Evolutionary conservation across 2,888 invertebrate genomes (phyloP), one percentile per base, ranked within the genome.

Genomic region (Drosophila flavopinicola): DNA sequence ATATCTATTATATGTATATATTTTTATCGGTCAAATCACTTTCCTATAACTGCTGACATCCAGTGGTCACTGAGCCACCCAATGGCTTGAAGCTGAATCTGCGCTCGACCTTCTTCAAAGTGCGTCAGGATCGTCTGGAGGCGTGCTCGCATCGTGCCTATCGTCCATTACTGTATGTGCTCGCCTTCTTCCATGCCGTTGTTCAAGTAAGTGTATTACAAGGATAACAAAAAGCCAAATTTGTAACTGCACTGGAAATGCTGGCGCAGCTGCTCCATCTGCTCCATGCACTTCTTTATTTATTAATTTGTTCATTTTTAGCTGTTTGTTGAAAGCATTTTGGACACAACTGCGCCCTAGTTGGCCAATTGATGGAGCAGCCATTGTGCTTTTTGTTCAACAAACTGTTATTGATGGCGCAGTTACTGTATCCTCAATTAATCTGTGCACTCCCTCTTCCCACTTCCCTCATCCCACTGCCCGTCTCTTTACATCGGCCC

Each of bases 131-230:
- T 66, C 93, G 94, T 0, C 92, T 98, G 32, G 94, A 95, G 4
- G 93, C 93, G 9, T 97, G 97, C 88, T 85, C 92, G 0, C 97
- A 98, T 90, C 92, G 93, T 0, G 93, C 94, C n/a, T 98, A 95
- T 92, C 95, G 95, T 79, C 93, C 96, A 27, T 92, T 98, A 0
- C 93, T 97, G 32, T 98, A 96, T 89, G 97, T 97, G 1, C 92
- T 98, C 35, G 96, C 97, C 0, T 98, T 98, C 92, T 98, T 98
- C 92, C 98, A 98, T 90, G 98, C 97, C 6, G 97, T 98, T 0
- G 95, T 98, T 0, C 96, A 96, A 92, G 95, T 95, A 90, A 90
- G 77, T 85, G 52, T 17, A 29, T 17, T 17, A 9, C 3, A 10
- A 15, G 32, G 37, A 49, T 45, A 39, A 39, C 45, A 27, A 32